These are phyloP conservation scores for Drosophila bifasciata DNA, from an alignment of 1,140 invertebrate genomes.

Conservation along the genomic window DNA sequence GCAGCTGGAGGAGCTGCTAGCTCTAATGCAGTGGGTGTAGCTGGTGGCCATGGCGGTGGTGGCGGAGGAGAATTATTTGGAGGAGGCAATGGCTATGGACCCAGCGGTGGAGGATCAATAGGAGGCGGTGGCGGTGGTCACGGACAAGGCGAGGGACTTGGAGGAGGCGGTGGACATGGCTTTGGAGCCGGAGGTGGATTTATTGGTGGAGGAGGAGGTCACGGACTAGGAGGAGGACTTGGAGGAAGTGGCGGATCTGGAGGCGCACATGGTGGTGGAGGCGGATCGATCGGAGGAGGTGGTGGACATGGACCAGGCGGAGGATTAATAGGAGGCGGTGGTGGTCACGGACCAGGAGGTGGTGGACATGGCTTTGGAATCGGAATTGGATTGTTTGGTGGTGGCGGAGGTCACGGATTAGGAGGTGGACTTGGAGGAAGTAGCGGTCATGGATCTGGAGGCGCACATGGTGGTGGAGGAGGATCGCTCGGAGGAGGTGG, in stretches of 20 bases:
- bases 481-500: constrained; percentile 17
- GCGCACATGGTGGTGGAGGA: neutral
- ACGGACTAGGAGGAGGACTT: constrained; percentile 12
- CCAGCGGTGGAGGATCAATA: constrained; percentile 21
- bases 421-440: constrained; percentile 14
- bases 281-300: constrained; percentile 8
- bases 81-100: constrained; percentile 19
- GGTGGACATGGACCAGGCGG: constrained; percentile 15
- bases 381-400: constrained; percentile 5
- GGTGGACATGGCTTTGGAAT: neutral
- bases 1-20: constrained; percentile 9
- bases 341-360: constrained; percentile 9
- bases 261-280: neutral
- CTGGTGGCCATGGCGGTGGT: constrained; percentile 29
- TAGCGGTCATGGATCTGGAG: constrained; percentile 3
- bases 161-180: neutral
- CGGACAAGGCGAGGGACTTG: constrained; percentile 23
- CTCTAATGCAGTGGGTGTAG: constrained; percentile 2
- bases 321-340: constrained; percentile 18
- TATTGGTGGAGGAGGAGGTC: constrained; percentile 15
- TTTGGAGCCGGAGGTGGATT: neutral
- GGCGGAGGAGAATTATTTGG: constrained; percentile 2
- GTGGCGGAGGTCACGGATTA: constrained; percentile 17
- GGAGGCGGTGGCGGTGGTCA: constrained; percentile 16
- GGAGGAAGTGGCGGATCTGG: constrained; percentile 14